Evolutionary conservation across 1,140 invertebrate genomes (phyloP).

Genomic region (Maniola jurtina): DNA sequence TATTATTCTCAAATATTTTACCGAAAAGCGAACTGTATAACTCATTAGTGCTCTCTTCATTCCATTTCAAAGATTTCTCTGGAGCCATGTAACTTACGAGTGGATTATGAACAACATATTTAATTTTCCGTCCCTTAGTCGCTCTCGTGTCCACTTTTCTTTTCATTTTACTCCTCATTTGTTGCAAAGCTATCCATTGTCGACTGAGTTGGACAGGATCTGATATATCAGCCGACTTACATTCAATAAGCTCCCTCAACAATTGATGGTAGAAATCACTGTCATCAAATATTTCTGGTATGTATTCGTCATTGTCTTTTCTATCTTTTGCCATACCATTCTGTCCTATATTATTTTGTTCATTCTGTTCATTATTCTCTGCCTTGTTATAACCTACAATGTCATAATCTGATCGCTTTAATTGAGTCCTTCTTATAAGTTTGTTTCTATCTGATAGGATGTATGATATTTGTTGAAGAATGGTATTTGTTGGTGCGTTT

Average conservation of each 20-base stretch:
- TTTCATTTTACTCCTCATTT: slow-evolving; percentile 93
- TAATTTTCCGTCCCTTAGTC: slow-evolving; percentile 94
- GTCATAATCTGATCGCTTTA: slow-evolving; percentile 87
- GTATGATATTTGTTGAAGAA: slow-evolving; percentile 92
- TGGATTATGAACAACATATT: slow-evolving; percentile 94
- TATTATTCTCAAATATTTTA: slow-evolving; percentile 78
- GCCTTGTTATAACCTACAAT: slow-evolving; percentile 82
- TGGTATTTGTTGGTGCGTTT: slow-evolving; percentile 85
- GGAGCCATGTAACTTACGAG: slow-evolving; percentile 97
- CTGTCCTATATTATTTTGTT: slow-evolving; percentile 44
- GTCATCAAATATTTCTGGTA: slow-evolving; percentile 96
- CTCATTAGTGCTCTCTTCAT: slow-evolving; percentile 88
- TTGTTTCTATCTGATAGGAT: slow-evolving; percentile 88
- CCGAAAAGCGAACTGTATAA: slow-evolving; percentile 92
- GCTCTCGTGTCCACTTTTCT: slow-evolving; percentile 94
- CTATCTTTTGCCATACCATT: slow-evolving; percentile 53
- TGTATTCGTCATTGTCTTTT: slow-evolving; percentile 82
- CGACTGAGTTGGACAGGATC: slow-evolving; percentile 90
- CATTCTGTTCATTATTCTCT: slow-evolving; percentile 51
- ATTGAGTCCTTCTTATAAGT: slow-evolving; percentile 89
- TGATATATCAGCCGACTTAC: slow-evolving; percentile 89
- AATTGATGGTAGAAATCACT: slow-evolving; percentile 98
- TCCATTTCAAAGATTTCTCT: slow-evolving; percentile 83
- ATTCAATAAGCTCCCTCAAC: slow-evolving; percentile 94
- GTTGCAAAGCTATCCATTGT: slow-evolving; percentile 95